phyloP scores from a whole-genome alignment of 2,113 vertebrate genomes.

The Lophotis ruficrista region DNA sequence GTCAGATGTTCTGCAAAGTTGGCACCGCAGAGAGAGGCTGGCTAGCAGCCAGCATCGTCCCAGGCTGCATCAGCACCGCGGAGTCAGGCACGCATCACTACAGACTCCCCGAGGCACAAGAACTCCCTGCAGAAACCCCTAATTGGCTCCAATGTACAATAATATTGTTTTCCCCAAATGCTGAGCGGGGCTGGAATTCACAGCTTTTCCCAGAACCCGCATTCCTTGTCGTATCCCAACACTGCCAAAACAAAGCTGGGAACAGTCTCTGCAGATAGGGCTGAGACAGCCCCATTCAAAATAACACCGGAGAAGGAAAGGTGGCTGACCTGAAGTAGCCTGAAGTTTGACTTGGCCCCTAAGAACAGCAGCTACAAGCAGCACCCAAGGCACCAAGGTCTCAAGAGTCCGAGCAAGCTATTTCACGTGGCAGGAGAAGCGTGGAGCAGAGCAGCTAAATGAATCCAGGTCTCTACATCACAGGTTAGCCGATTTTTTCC shows the following conservation, averaged over 20 bases:
- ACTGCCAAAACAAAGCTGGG: background rate
- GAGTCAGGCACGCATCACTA: background rate
- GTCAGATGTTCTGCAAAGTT: background rate
- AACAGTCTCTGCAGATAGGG: background rate
- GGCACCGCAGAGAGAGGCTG: background rate
- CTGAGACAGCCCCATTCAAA: background rate
- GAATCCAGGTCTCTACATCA: background rate
- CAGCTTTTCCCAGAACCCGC: constrained; percentile 12
- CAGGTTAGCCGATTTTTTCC: background rate
- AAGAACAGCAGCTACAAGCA: background rate
- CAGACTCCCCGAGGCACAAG: background rate
- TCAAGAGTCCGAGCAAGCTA: background rate
- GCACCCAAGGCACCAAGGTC: too few species aligned
- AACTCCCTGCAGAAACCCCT: constrained; percentile 2
- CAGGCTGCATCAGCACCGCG: background rate
- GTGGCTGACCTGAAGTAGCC: background rate
- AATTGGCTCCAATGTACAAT: background rate
- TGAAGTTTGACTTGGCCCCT: background rate
- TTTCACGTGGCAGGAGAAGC: background rate
- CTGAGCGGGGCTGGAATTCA: background rate
- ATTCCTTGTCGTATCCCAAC: background rate
- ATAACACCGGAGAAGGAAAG: background rate
- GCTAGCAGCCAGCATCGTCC: background rate
- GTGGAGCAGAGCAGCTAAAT: background rate
- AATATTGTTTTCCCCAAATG: background rate